Conservation (phyloP, 2,888 invertebrate genomes). For the Drosophila barbarae region DNA sequence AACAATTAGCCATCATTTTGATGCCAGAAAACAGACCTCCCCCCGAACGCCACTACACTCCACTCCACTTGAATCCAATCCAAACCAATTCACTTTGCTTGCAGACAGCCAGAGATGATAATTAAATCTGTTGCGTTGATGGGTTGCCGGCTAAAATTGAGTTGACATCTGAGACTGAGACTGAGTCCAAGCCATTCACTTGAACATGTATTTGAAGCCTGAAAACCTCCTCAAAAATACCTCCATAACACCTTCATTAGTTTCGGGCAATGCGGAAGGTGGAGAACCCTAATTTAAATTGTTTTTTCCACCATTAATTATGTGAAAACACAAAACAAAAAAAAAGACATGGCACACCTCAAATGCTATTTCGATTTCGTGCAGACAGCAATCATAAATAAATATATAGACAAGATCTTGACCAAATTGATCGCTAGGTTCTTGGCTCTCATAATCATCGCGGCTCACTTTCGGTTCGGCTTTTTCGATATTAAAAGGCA, state of each 20-base stretch:
- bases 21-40: slow-evolving; percentile 42
- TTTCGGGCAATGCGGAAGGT: slow-evolving; percentile 52
- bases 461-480: slow-evolving; percentile 51
- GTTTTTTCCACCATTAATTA: slow-evolving; percentile 58
- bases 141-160: slow-evolving; percentile 47
- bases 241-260: slow-evolving; percentile 35
- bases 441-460: slow-evolving; percentile 48
- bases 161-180: slow-evolving; percentile 58
- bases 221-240: not conserved
- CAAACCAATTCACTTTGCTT: slow-evolving; percentile 21
- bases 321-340: slow-evolving; percentile 38
- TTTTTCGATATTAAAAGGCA: slow-evolving; percentile 59
- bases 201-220: not conserved
- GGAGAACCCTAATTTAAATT: slow-evolving; percentile 46
- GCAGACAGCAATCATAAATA: slow-evolving; percentile 40
- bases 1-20: slow-evolving; percentile 69
- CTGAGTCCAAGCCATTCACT: slow-evolving; percentile 34
- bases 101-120: slow-evolving; percentile 39
- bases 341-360: slow-evolving; percentile 41
- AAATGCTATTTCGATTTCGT: slow-evolving; percentile 43
- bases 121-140: slow-evolving; percentile 58
- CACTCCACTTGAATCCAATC: slow-evolving; percentile 21
- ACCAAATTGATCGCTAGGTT: slow-evolving; percentile 45
- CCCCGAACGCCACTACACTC: slow-evolving; percentile 2
- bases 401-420: slow-evolving; percentile 57